Evolutionary conservation across 2,797 vertebrate species (phyloP).

Genomic region (Alcedo quadribrachys): DNA sequence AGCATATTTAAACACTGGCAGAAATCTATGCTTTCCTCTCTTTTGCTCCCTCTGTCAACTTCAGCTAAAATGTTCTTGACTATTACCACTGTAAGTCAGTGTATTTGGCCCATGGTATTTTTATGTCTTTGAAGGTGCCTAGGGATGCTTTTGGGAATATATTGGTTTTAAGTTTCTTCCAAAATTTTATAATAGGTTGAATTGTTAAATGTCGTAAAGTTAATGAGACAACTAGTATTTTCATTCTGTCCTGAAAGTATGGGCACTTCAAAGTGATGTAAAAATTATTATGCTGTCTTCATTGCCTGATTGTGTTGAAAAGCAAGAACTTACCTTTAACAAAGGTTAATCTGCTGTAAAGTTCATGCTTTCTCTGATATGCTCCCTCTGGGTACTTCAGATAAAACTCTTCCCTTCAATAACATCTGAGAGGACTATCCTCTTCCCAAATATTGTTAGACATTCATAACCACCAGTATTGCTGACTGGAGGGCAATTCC

Average conservation of each 20-base stretch:
- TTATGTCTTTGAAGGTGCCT: neutral
- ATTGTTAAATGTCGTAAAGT: neutral
- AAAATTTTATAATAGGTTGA: neutral
- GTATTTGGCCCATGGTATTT: neutral
- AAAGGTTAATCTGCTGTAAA: neutral
- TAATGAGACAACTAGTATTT: neutral
- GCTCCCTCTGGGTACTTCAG: neutral
- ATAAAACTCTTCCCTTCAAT: neutral
- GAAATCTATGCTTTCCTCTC: neutral
- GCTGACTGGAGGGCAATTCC: constrained; percentile 7
- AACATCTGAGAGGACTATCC: neutral
- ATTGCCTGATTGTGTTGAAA: neutral
- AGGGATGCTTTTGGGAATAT: neutral
- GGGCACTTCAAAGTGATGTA: neutral
- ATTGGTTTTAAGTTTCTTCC: neutral
- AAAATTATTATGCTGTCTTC: neutral
- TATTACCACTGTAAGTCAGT: neutral
- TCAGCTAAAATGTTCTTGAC: accelerated
- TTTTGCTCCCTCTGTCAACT: neutral
- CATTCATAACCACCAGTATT: neutral
- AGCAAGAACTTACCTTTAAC: neutral
- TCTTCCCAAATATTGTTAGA: constrained; percentile 9
- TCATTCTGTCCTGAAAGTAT: neutral
- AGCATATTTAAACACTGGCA: neutral
- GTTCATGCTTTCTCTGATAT: neutral